These are phyloP conservation scores for Nycticryphes semicollaris DNA, from an alignment of 2,113 vertebrate species.

Conservation along the genomic window DNA sequence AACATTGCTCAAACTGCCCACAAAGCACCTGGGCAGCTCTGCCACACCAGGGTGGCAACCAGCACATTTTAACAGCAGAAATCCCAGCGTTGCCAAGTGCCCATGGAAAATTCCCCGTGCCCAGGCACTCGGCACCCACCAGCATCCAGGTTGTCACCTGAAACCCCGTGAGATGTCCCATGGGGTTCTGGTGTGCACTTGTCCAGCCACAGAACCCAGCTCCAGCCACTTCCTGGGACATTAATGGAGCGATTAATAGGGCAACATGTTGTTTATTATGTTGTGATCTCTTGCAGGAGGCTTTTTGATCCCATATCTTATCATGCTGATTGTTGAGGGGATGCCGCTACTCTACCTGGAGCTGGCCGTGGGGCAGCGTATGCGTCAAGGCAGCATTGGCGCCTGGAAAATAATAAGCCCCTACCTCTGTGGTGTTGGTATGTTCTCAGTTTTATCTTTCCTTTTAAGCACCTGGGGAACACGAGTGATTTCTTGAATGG, in stretches of 20 bases:
- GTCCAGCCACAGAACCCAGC: background rate
- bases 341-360: conserved; percentile 91
- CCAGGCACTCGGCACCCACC: accelerated
- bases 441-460: background rate
- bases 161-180: background rate
- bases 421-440: conserved; percentile 90
- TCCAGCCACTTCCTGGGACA: background rate
- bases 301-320: conserved; percentile 88
- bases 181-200: accelerated
- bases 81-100: conserved; percentile 7
- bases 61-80: conserved; percentile 36
- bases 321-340: conserved; percentile 90
- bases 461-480: background rate
- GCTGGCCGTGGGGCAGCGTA: conserved; percentile 90
- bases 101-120: background rate
- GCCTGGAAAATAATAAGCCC: conserved; percentile 89
- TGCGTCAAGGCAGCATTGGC: conserved; percentile 89
- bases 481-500: background rate
- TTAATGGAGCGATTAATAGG: accelerated
- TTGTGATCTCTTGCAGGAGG: conserved; percentile 77
- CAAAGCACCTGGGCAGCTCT: background rate
- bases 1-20: background rate
- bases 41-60: accelerated
- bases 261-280: background rate
- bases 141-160: background rate